Evolutionary conservation across 2,797 vertebrate genomes (phyloP), one percentile per base, ranked within the genome.

Genomic region (Dryobates pubescens): DNA sequence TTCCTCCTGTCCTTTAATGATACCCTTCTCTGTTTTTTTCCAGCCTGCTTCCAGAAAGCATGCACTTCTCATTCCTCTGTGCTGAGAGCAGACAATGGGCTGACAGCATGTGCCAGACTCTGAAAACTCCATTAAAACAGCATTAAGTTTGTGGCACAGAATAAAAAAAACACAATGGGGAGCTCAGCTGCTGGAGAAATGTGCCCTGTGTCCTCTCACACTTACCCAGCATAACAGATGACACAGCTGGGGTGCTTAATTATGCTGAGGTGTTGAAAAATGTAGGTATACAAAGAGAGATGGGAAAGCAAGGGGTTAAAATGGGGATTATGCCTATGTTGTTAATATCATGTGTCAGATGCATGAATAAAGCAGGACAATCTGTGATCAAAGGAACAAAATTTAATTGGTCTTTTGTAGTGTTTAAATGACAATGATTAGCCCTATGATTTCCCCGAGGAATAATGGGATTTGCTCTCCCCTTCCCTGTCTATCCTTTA

Each of bases 91-190:
- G 80, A 68, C 0, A 1, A 79, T 0, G 38, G 58, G 80, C 64
- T 86, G 91, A 27, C 0, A 0, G 58, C 38, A 71, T 24, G 90
- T 88, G 65, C 20, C 45, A 23, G 22, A 49, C 83, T 86, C 72
- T 58, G 72, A 84, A 91, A 88, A 92, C 29, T 12, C 69, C 86
- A 94, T 88, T 88, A 80, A 92, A 94, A 95, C 94, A 47, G 9
- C 74, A 92, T 95, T 88, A 91, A 58, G 57, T 27, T 58, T 56
- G 80, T 27, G 12, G 47, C 49, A 89, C 54, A 65, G 58, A 84
- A 23, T 56, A 71, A 68, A 24, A 77, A 80, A 86, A 85, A 47
- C 82, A 53, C 82, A 71, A 32, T 13, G 18, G 73, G 75, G 73
- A 87, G 32, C 61, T 74, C 71, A 32, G 32, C 10, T 85, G 51